Evolutionary conservation across 2,113 vertebrate species (phyloP), one percentile per base, ranked within the genome.

Genomic region (Chitala chitala): DNA sequence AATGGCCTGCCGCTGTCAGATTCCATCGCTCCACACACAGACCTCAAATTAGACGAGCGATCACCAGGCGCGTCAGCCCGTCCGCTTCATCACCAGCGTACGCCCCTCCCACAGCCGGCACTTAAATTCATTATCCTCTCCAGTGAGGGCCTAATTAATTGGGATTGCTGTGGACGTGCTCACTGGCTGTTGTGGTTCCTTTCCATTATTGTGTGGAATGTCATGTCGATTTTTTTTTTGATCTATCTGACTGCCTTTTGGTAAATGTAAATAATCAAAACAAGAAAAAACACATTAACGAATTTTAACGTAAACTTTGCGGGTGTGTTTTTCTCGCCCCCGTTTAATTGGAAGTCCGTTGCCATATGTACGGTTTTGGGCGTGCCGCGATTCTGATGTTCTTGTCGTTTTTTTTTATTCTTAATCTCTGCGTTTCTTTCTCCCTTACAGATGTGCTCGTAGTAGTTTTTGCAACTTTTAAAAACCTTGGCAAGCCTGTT

Each of bases 21-120:
- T 89, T 89, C 87, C 88, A 89, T 90, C 89, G 81, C 5, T 76
- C 83, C 75, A 81, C 87, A 81, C 81, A 74, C 89, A 84, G 85
- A 80, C 86, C 90, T 89, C 89, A 91, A 89, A 91, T 91, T 83
- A 91, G 89, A 84, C 82, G 77, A 86, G 88, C 80, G 0, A 75
- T 86, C 82, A 31, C 24, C 82, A 78, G 87, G 80, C 77, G 84
- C 82, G 86, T 81, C 71, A 51, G 78, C 84, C 81, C 0, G 10
- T 70, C 66, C 51, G 31, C 66, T 54, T 54, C 64, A 71, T 51
- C 68, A 69, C 68, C 46, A 48, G 54, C 20, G 0, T 24, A 33
- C 26, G 42, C 79, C 66, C 63, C 83, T 75, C 74, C 81, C 77
- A 82, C 83, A 84, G 83, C 88, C 87, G 87, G 85, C 83, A 83